Conservation (phyloP, 2,888 invertebrate species). For the Imbricaverruca yamaguchii region DNA sequence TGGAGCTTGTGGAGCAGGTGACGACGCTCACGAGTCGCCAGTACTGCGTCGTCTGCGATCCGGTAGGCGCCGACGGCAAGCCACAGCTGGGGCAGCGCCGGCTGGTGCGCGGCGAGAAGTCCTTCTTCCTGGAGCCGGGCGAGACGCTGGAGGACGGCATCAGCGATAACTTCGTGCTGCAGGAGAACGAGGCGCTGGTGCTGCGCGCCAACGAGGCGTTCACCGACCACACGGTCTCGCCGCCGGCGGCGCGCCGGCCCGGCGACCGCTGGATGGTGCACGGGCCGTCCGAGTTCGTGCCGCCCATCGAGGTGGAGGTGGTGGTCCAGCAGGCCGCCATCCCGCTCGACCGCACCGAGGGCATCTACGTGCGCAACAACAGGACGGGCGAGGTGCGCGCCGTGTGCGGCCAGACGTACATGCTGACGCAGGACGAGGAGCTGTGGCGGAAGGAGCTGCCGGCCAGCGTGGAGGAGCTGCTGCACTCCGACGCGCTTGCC, state of each 20-base stretch:
- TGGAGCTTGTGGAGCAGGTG: slow-evolving; percentile 43
- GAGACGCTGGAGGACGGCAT: slow-evolving; percentile 44
- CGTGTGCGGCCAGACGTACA: slow-evolving; percentile 46
- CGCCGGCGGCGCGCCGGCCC: slow-evolving; percentile 39
- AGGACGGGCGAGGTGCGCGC: slow-evolving; percentile 40
- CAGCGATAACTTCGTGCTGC: slow-evolving; percentile 44
- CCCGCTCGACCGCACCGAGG: slow-evolving; percentile 48
- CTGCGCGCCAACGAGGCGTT: slow-evolving; percentile 44
- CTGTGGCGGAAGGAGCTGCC: slow-evolving; percentile 41
- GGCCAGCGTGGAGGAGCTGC: slow-evolving; percentile 40
- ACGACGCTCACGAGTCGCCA: slow-evolving; percentile 46
- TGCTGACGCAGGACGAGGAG: slow-evolving; percentile 44
- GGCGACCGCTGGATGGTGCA: slow-evolving; percentile 48
- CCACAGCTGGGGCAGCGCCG: slow-evolving; percentile 46
- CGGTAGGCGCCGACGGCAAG: slow-evolving; percentile 39
- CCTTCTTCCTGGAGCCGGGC: slow-evolving; percentile 47
- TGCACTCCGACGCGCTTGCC: slow-evolving; percentile 43
- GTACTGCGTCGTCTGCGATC: slow-evolving; percentile 47
- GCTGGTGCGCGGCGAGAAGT: slow-evolving; percentile 46
- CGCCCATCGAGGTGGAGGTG: slow-evolving; percentile 47
- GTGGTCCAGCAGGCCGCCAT: slow-evolving; percentile 43
- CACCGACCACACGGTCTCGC: slow-evolving; percentile 33
- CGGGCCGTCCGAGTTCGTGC: slow-evolving; percentile 47
- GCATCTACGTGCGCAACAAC: slow-evolving; percentile 46
- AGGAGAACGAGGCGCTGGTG: slow-evolving; percentile 47